Evolutionary conservation across 2,797 vertebrate species (phyloP).

Genomic region (Smutsia temminckii): DNA sequence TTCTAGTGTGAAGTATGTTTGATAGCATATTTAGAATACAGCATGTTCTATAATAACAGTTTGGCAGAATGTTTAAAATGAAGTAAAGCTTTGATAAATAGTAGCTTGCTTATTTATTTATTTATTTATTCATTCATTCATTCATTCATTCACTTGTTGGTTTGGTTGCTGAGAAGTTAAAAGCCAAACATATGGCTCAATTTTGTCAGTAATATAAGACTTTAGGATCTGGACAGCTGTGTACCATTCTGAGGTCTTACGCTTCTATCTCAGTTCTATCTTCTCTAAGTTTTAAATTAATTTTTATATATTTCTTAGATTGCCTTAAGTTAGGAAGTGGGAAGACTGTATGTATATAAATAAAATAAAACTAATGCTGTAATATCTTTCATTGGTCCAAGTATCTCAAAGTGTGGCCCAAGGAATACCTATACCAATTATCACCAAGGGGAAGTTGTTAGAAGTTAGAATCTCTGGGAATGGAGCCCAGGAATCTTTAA

Average conservation of each 20-base stretch:
- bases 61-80: background rate
- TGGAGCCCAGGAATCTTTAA: background rate
- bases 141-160: background rate
- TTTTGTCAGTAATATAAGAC: slow-evolving; percentile 3
- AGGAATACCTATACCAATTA: slow-evolving; percentile 4
- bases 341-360: background rate
- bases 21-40: background rate
- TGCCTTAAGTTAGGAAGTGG: slow-evolving; percentile 28
- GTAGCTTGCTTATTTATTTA: background rate
- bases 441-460: background rate
- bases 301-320: slow-evolving; percentile 47
- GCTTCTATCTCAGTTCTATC: background rate
- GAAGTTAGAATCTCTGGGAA: background rate
- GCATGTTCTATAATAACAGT: background rate
- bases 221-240: background rate
- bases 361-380: slow-evolving; percentile 23
- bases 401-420: slow-evolving; percentile 19
- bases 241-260: background rate
- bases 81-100: slow-evolving; percentile 12
- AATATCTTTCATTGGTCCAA: background rate
- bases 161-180: slow-evolving; percentile 24
- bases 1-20: background rate
- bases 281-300: slow-evolving; percentile 29
- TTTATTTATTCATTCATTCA: background rate
- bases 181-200: background rate